phyloP scores from a whole-genome alignment of 2,888 invertebrate species.

The Amphipyra tragopoginis region DNA sequence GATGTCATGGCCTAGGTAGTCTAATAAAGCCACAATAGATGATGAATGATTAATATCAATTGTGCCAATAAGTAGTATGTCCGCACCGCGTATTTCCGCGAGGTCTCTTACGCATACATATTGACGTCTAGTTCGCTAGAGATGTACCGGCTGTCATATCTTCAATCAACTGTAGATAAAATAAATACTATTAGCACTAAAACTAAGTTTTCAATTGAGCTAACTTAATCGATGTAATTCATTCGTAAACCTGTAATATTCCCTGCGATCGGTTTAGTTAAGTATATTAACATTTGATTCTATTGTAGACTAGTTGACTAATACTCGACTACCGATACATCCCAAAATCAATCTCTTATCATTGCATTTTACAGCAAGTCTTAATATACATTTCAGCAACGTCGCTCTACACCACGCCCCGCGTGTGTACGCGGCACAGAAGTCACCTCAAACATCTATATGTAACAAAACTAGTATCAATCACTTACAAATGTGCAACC shows the following conservation, averaged over 20 bases:
- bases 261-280: conserved; percentile 45
- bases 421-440: conserved; percentile 21
- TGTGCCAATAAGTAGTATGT: conserved; percentile 48
- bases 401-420: conserved; percentile 7
- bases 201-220: conserved; percentile 56
- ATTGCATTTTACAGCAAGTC: conserved; percentile 5
- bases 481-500: conserved; percentile 59
- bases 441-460: conserved; percentile 42
- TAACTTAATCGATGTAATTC: conserved; percentile 59
- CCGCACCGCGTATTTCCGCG: conserved; percentile 33
- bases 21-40: conserved; percentile 60
- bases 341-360: conserved; percentile 29
- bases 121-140: conserved; percentile 32
- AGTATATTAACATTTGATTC: conserved; percentile 24
- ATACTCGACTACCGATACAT: conserved; percentile 55
- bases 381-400: background rate
- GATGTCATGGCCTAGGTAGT: conserved; percentile 63
- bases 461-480: conserved; percentile 58
- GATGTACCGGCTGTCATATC: conserved; percentile 55
- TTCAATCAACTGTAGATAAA: conserved; percentile 47
- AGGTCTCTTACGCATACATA: conserved; percentile 8
- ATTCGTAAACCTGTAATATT: conserved; percentile 59
- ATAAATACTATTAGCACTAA: conserved; percentile 55
- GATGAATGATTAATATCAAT: conserved; percentile 54
- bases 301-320: conserved; percentile 49